phyloP scores from a whole-genome alignment of 2,113 vertebrate genomes.

The Eurystomus gularis region DNA sequence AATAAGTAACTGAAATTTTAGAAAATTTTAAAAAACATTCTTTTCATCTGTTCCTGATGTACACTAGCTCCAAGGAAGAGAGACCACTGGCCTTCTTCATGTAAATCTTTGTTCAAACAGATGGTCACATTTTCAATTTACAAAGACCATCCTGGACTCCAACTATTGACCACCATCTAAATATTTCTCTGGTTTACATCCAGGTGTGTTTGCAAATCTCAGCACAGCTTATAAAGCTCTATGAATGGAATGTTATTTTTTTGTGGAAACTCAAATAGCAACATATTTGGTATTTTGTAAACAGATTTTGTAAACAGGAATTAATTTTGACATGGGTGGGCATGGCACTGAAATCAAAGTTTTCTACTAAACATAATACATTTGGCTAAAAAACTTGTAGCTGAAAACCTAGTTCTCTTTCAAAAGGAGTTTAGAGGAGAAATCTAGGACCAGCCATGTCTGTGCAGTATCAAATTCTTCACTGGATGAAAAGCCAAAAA shows the following conservation, averaged over 20 bases:
- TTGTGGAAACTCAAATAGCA: not conserved
- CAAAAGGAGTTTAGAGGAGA: not conserved
- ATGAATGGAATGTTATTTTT: not conserved
- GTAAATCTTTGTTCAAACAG: not conserved
- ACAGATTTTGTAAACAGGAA: not conserved
- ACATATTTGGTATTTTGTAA: not conserved
- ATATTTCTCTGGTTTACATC: not conserved
- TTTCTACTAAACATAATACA: not conserved
- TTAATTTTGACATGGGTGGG: fast-evolving
- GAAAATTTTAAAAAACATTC: not conserved
- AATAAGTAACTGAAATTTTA: not conserved
- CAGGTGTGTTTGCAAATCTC: not conserved
- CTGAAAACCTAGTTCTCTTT: not conserved
- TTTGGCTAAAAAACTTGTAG: not conserved
- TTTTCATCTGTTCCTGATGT: not conserved
- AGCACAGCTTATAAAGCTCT: not conserved
- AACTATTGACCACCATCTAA: not conserved
- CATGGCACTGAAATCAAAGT: not conserved
- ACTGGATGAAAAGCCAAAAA: not conserved
- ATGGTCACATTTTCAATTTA: not conserved
- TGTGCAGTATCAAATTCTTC: not conserved
- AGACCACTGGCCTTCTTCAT: not conserved
- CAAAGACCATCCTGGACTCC: not conserved
- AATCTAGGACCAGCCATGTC: not conserved
- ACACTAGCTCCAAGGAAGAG: not conserved